Percentiles rank a stretch among this genome's conserved stretches.
Evolutionary conservation across 2,797 vertebrate genomes (phyloP).

Genomic region (Pipistrellus nathusii): DNA sequence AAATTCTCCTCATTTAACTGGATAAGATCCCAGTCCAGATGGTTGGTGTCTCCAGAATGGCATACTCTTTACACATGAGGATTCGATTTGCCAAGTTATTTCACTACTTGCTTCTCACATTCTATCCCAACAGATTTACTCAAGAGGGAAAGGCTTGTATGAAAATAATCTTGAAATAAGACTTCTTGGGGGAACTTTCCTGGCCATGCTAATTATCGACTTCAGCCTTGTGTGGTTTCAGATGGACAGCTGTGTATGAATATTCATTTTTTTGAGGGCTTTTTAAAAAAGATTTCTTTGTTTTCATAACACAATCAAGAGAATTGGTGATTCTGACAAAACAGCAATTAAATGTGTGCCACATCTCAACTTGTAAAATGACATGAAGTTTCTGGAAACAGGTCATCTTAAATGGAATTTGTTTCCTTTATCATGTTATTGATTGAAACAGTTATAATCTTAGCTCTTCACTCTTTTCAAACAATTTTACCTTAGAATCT

Average conservation of each 20-base stretch:
- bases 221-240: slow-evolving; percentile 74
- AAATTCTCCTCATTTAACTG: slow-evolving; percentile 11
- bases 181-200: slow-evolving; percentile 65
- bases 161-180: slow-evolving; percentile 41
- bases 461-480: neutral
- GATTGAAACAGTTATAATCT: neutral
- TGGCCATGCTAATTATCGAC: slow-evolving; percentile 68
- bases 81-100: slow-evolving; percentile 60
- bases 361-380: slow-evolving; percentile 37
- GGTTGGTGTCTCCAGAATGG: neutral
- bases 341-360: slow-evolving; percentile 64
- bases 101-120: slow-evolving; percentile 64
- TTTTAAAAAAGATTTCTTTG: slow-evolving; percentile 80
- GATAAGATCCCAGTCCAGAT: slow-evolving; percentile 44
- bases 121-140: slow-evolving; percentile 57
- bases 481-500: neutral
- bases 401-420: slow-evolving; percentile 13
- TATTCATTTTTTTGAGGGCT: slow-evolving; percentile 86
- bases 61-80: slow-evolving; percentile 29
- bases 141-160: slow-evolving; percentile 10
- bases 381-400: neutral
- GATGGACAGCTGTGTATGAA: slow-evolving; percentile 85
- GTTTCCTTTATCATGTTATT: slow-evolving; percentile 48
- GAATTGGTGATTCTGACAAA: slow-evolving; percentile 74
- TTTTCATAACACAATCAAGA: slow-evolving; percentile 77